phyloP scores from a whole-genome alignment of 2,888 invertebrate species.

The Drosophila ezoana region DNA sequence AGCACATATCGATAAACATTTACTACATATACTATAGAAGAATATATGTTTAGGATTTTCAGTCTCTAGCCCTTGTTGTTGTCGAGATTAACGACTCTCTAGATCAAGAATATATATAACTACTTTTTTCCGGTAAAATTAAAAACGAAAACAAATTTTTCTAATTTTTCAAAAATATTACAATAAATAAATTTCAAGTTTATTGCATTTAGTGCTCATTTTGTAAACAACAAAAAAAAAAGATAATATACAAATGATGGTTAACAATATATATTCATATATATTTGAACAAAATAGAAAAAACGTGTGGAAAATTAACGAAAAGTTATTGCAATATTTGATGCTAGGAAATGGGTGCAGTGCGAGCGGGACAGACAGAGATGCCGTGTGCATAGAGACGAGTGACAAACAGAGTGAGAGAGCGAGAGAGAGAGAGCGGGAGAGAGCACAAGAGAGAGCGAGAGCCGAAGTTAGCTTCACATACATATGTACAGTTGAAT shows the following conservation, averaged over 20 bases:
- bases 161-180: constrained; percentile 42
- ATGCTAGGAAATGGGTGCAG: constrained; percentile 24
- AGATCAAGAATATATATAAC: too few relatives aligned
- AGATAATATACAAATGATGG: constrained; percentile 41
- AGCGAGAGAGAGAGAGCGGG: constrained; percentile 5
- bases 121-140: too few relatives aligned
- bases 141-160: not conserved
- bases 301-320: constrained; percentile 16
- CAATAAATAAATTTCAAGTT: constrained; percentile 77
- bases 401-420: constrained; percentile 3
- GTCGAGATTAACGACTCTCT: too few relatives aligned
- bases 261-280: constrained; percentile 35
- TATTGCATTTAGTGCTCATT: constrained; percentile 69
- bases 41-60: too few relatives aligned
- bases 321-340: constrained; percentile 38
- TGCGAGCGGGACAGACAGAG: constrained; percentile 29
- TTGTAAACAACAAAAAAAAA: constrained; percentile 45
- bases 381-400: not conserved
- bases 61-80: too few relatives aligned
- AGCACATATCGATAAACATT: too few relatives aligned
- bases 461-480: constrained; percentile 37
- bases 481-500: constrained; percentile 65
- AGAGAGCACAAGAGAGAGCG: not conserved
- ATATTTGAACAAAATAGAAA: constrained; percentile 17
- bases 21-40: too few relatives aligned